Evolutionary conservation across 2,113 vertebrate genomes (phyloP).

Genomic region (Perca schrenkii): DNA sequence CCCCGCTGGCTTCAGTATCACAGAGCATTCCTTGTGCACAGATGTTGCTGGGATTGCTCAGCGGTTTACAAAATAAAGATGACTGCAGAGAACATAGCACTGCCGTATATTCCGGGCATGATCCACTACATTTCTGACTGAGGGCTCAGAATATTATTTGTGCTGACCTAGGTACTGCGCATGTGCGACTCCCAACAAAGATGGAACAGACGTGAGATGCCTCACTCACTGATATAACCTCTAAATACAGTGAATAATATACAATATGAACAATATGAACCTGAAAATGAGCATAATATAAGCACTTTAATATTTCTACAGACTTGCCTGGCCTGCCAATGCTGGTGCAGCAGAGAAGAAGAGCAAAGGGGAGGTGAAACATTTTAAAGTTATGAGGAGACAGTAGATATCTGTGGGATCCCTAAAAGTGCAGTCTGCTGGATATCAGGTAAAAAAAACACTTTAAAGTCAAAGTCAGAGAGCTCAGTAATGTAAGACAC

Average conservation of each 20-base stretch:
- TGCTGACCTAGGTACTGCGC: no score
- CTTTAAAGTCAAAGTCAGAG: no score
- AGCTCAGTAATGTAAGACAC: no score
- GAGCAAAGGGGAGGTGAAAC: not conserved
- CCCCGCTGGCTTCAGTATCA: constrained; percentile 35
- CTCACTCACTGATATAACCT: no score
- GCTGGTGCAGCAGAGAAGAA: not conserved
- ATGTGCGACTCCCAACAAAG: no score
- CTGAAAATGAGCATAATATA: no score
- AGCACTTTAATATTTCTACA: not conserved
- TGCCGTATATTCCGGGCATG: not conserved
- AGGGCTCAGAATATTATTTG: not conserved
- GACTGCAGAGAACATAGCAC: not conserved
- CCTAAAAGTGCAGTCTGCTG: not conserved
- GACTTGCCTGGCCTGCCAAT: not conserved
- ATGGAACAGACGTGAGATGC: no score
- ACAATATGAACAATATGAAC: no score
- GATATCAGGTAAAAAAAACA: not conserved
- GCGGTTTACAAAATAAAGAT: constrained; percentile 2
- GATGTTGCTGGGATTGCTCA: constrained; percentile 41
- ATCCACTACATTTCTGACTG: not conserved
- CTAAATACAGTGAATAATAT: no score
- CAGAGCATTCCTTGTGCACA: constrained; percentile 60
- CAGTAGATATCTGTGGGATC: not conserved
- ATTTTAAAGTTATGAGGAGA: not conserved